Evolutionary conservation across 2,797 vertebrate species (phyloP).

Genomic region (Falco columbarius): DNA sequence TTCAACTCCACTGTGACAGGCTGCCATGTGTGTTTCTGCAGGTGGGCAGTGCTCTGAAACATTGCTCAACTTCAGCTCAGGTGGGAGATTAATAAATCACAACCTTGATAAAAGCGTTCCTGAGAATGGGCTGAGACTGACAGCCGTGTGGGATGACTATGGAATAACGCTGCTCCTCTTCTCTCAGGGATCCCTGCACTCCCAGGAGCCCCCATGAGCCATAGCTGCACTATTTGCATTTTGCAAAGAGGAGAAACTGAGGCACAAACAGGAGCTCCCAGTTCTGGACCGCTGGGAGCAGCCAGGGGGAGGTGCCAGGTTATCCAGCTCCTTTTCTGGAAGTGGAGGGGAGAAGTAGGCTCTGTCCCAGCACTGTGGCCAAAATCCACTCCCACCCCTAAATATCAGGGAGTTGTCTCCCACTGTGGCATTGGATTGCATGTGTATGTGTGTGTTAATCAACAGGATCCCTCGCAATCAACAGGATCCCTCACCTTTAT

Average conservation of each 20-base stretch:
- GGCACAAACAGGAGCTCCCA: background rate
- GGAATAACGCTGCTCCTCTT: background rate
- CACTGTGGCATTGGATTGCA: background rate
- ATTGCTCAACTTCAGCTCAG: background rate
- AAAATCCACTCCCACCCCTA: background rate
- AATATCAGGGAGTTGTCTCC: background rate
- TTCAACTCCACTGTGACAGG: background rate
- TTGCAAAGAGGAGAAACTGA: background rate
- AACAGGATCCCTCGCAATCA: background rate
- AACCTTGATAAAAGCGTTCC: background rate
- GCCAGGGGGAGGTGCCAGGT: background rate
- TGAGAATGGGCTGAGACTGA: background rate
- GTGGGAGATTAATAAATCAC: background rate
- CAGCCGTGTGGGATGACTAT: background rate
- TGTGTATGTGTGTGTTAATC: too few relatives aligned
- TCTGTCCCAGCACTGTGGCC: background rate
- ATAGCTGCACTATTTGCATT: rapidly evolving
- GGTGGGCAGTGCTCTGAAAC: background rate
- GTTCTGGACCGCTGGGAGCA: background rate
- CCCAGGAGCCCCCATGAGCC: rapidly evolving
- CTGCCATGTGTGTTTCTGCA: background rate
- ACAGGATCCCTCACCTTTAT: background rate
- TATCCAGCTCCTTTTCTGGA: background rate
- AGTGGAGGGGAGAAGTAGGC: background rate
- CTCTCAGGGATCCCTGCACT: background rate